Evolutionary conservation across 1,140 invertebrate species (phyloP), one percentile per base, ranked within the genome.

Genomic region (Portunus trituberculatus): DNA sequence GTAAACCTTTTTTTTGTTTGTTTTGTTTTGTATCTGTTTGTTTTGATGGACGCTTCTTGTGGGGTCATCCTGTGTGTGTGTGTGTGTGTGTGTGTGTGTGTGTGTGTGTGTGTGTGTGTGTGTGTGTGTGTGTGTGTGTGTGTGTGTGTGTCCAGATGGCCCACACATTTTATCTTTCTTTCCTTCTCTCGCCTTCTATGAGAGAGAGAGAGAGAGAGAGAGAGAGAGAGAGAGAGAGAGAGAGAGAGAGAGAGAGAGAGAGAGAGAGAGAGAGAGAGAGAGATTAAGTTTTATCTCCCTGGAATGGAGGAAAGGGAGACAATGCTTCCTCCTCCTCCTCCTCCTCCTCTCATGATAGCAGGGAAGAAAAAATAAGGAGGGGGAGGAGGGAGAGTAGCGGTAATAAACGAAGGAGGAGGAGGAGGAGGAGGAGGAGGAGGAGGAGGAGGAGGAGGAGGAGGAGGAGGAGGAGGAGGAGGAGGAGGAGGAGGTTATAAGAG

Each of bases 331-430:
- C 67, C 67, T n/a, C n/a, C 67, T n/a, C 12, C 20, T 25, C 67
- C 67, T n/a, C n/a, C 25, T 20, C 67, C n/a, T 76, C 25, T 76
- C 67, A n/a, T 76, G 67, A 76, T 25, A 76, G 20, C 12, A 16
- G 52, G 52, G 20, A 10, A 59, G 52, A 59, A 59, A 59, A 59
- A 20, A 59, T 20, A 87, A n/a, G 67, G 67, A n/a, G 67, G 25
- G 8, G 67, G 25, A 76, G 67, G 67, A 76, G 8, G 20, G 67
- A 7, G n/a, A n/a, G n/a, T 76, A 76, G n/a, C 67, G 67, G 67
- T 76, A 76, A 76, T 76, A 76, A 76, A 20, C 20, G n/a, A n/a
- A 92, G 91, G 91, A 92, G 91, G 52, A 31, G 39, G 91, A 83
- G 91, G 39, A 31, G 25, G 91, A 92, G 91, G 52, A 31, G 31